These are phyloP conservation scores for Pycnomerus fuliginosus DNA, from an alignment of 2,888 invertebrate species.

Conservation along the genomic window DNA sequence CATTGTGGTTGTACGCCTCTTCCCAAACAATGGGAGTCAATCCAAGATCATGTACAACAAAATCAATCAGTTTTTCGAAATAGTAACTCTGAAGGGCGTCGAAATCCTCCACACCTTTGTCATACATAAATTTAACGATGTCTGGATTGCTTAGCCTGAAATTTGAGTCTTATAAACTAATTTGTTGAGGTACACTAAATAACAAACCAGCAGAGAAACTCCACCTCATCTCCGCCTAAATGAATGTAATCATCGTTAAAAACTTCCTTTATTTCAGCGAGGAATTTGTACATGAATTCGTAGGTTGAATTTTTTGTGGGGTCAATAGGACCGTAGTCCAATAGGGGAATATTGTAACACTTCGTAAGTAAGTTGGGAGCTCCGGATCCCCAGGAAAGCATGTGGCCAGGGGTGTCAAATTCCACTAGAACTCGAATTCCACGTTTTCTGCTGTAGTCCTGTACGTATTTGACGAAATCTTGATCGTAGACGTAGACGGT, in stretches of 20 bases:
- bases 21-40: slow-evolving; percentile 78
- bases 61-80: slow-evolving; percentile 60
- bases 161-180: slow-evolving; percentile 6
- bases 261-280: slow-evolving; percentile 66
- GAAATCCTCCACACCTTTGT: slow-evolving; percentile 58
- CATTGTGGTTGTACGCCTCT: no score
- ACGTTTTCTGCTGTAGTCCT: slow-evolving; percentile 66
- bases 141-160: slow-evolving; percentile 68
- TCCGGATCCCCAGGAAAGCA: slow-evolving; percentile 58
- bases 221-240: slow-evolving; percentile 91
- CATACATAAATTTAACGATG: slow-evolving; percentile 62
- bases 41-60: no score
- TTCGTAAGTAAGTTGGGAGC: slow-evolving; percentile 71
- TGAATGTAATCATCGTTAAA: slow-evolving; percentile 87
- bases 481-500: neutral
- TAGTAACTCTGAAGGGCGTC: slow-evolving; percentile 66
- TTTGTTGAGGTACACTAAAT: slow-evolving; percentile 49
- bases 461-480: neutral
- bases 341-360: slow-evolving; percentile 60
- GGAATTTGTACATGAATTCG: slow-evolving; percentile 65
- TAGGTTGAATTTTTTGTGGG: slow-evolving; percentile 68
- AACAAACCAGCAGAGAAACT: slow-evolving; percentile 82
- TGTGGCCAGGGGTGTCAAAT: slow-evolving; percentile 82
- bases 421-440: slow-evolving; percentile 88
- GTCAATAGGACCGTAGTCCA: slow-evolving; percentile 77